A percentile compares a stretch with the other conserved stretches of the same genome.
Conservation (phyloP, 2,888 invertebrate species). For the Ommatoiulus sabulosus region DNA sequence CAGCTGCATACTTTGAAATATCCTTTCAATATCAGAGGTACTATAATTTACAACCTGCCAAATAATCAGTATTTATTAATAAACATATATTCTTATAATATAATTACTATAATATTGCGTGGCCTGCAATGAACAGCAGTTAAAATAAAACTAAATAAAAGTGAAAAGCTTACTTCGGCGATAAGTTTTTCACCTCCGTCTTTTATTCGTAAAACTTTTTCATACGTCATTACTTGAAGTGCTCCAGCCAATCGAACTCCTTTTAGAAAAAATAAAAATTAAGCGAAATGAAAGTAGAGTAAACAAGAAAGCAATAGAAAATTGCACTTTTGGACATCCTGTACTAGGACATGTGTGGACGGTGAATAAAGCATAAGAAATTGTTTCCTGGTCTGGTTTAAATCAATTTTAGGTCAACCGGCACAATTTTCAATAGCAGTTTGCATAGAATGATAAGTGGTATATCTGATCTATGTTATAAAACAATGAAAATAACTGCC, state of each 20-base stretch:
- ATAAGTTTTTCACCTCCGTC: slow-evolving; percentile 49
- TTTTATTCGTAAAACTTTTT: slow-evolving; percentile 55
- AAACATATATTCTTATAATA: too few relatives aligned
- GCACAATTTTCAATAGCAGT: background rate
- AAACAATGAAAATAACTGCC: background rate
- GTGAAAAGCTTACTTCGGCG: slow-evolving; percentile 50
- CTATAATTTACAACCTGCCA: slow-evolving; percentile 55
- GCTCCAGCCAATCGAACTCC: slow-evolving; percentile 54
- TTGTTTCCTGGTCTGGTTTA: background rate
- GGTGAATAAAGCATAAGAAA: background rate
- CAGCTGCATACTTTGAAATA: slow-evolving; percentile 65
- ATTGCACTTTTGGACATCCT: background rate
- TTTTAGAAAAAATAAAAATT: slow-evolving; percentile 16
- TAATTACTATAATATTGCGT: background rate
- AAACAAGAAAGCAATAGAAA: background rate
- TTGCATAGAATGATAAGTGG: background rate
- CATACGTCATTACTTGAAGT: slow-evolving; percentile 56
- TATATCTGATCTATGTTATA: background rate
- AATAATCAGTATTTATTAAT: background rate
- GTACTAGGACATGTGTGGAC: background rate
- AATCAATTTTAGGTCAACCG: slow-evolving; percentile 34
- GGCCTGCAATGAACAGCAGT: background rate
- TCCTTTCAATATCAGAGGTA: slow-evolving; percentile 62
- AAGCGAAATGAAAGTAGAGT: background rate
- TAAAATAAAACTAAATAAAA: too few relatives aligned